A percentile compares a stretch with the other conserved stretches of the same genome.
These are phyloP conservation scores for Indicator indicator DNA, from an alignment of 2,113 vertebrate species.

Conservation along the genomic window DNA sequence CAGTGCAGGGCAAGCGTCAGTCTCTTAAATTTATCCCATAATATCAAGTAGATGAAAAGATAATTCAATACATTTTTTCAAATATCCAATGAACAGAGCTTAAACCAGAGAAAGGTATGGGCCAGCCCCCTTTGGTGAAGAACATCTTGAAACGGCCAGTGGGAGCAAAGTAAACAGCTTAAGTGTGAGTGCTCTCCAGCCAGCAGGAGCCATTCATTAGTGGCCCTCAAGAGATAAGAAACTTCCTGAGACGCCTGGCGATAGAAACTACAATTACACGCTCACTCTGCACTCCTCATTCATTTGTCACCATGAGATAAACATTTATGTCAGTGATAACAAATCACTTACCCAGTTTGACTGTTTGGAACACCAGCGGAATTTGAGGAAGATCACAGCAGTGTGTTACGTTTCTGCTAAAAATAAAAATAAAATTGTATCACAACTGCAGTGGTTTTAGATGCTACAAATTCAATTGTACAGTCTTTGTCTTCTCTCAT, in stretches of 20 bases:
- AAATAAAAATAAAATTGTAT: constrained; percentile 21
- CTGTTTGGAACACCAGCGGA: constrained; percentile 21
- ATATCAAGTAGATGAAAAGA: background rate
- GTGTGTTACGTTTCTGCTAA: constrained; percentile 23
- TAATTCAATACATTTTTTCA: background rate
- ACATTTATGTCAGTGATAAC: constrained; percentile 68
- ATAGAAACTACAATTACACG: constrained; percentile 60
- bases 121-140: background rate
- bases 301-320: constrained; percentile 57
- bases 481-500: background rate
- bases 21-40: background rate
- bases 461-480: constrained; percentile 54
- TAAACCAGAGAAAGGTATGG: background rate
- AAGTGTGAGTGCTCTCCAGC: background rate
- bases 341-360: constrained; percentile 62
- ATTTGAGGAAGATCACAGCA: constrained; percentile 42
- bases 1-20: background rate
- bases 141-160: background rate
- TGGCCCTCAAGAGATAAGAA: constrained; percentile 53
- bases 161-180: constrained; percentile 24
- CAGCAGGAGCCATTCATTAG: constrained; percentile 10
- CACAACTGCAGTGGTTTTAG: background rate
- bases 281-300: constrained; percentile 22
- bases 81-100: background rate
- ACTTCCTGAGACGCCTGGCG: background rate